These are phyloP conservation scores for Hirudinaria manillensis DNA, from an alignment of 2,888 invertebrate species.

Conservation along the genomic window DNA sequence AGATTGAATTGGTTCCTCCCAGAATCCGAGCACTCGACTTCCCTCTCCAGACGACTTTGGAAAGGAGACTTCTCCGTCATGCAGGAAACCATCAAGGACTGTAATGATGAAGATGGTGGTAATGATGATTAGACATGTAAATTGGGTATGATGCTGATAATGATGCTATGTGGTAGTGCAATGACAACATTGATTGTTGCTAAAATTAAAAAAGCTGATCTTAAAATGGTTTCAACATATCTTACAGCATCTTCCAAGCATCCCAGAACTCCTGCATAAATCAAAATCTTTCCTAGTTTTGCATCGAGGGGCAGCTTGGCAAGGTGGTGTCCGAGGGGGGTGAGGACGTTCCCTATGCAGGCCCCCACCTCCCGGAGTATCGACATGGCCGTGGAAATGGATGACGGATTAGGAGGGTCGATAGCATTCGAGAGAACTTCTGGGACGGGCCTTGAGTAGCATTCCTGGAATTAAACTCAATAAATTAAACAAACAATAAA, in stretches of 20 bases:
- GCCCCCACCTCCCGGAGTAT: conserved; percentile 49
- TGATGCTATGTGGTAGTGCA: not conserved
- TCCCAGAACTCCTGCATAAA: conserved; percentile 49
- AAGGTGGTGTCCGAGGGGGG: conserved; percentile 51
- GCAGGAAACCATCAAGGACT: conserved; percentile 51
- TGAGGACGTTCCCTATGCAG: conserved; percentile 43
- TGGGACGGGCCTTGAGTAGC: conserved; percentile 47
- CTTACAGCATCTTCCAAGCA: conserved; percentile 50
- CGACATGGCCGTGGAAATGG: conserved; percentile 46
- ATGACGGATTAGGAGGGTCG: conserved; percentile 46
- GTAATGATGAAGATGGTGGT: conserved; percentile 25
- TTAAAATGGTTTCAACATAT: no score
- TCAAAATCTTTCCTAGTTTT: conserved; percentile 51
- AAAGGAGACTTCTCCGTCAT: conserved; percentile 53
- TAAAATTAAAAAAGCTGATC: no score
- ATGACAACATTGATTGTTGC: no score
- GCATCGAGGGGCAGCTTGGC: conserved; percentile 50
- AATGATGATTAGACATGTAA: no score
- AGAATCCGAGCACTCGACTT: conserved; percentile 39
- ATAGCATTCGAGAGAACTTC: conserved; percentile 46
- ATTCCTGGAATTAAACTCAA: conserved; percentile 45
- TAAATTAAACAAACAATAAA: not conserved
- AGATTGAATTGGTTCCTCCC: conserved; percentile 45
- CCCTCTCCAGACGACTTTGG: conserved; percentile 46
- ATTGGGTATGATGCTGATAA: no score